These are phyloP conservation scores for Melanotaenia duboulayi DNA, from an alignment of 2,113 vertebrate species.

Conservation along the genomic window DNA sequence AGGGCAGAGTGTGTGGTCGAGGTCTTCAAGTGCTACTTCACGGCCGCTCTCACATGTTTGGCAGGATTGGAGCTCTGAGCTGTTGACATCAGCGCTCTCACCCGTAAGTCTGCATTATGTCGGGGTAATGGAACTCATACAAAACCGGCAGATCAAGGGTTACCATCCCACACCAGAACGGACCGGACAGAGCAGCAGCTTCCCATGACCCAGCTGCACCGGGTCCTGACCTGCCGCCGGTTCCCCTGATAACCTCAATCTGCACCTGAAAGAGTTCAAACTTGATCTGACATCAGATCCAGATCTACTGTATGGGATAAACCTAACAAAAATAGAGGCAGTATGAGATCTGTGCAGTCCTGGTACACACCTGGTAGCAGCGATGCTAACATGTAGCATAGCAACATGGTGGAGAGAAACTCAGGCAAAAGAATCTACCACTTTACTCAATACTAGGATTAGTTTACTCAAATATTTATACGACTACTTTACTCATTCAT, in stretches of 20 bases:
- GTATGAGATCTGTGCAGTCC: no score
- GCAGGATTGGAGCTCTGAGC: slow-evolving; percentile 43
- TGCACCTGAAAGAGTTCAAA: slow-evolving; percentile 1
- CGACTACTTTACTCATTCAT: no score
- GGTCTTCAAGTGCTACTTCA: slow-evolving; percentile 92
- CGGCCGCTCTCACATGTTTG: slow-evolving; percentile 63
- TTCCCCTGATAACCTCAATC: slow-evolving; percentile 48
- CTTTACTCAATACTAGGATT: no score
- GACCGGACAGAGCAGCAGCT: not conserved
- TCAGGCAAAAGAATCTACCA: no score
- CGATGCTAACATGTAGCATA: no score
- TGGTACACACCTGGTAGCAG: no score
- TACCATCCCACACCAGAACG: slow-evolving; percentile 5
- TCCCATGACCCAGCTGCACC: slow-evolving; percentile 41
- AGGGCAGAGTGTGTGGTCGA: slow-evolving; percentile 85
- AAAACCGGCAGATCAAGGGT: not conserved
- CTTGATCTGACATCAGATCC: no score
- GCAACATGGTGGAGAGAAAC: no score
- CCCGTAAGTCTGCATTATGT: slow-evolving; percentile 34
- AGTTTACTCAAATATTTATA: no score
- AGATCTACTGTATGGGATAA: no score
- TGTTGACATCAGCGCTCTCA: slow-evolving; percentile 30
- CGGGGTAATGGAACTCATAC: slow-evolving; percentile 17
- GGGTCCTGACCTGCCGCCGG: slow-evolving; percentile 25
- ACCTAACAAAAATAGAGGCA: no score